Evolutionary conservation across 2,113 vertebrate species (phyloP).

Genomic region (Dicaeum eximium): DNA sequence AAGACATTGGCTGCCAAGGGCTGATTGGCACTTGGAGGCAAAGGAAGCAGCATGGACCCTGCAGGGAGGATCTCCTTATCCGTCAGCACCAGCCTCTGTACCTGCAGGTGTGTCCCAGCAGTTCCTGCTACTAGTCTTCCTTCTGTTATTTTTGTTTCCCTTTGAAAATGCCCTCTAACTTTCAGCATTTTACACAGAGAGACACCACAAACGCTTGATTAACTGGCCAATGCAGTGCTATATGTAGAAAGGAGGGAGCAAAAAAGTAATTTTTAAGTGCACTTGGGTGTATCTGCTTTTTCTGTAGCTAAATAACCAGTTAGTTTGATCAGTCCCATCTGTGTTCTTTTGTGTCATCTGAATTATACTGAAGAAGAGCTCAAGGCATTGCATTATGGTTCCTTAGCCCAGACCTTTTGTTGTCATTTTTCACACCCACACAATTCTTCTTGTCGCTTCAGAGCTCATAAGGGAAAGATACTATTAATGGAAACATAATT

Average conservation of each 20-base stretch:
- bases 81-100: background rate
- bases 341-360: background rate
- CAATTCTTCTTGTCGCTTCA: background rate
- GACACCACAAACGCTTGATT: background rate
- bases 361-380: background rate
- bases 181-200: background rate
- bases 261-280: background rate
- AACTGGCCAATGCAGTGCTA: background rate
- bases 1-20: slow-evolving; percentile 10
- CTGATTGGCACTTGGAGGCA: slow-evolving; percentile 19
- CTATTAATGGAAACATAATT: background rate
- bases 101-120: background rate
- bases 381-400: background rate
- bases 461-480: background rate
- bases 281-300: background rate
- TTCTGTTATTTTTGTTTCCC: slow-evolving; percentile 4
- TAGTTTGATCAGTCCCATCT: background rate
- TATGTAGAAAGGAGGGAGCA: background rate
- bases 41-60: background rate
- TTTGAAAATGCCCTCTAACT: background rate
- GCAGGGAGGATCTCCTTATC: background rate
- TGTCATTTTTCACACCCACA: background rate
- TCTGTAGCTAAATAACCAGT: background rate
- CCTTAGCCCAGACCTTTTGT: background rate
- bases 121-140: background rate